Evolutionary conservation across 2,797 vertebrate species (phyloP), one percentile per base, ranked within the genome.

Genomic region (Falco columbarius): DNA sequence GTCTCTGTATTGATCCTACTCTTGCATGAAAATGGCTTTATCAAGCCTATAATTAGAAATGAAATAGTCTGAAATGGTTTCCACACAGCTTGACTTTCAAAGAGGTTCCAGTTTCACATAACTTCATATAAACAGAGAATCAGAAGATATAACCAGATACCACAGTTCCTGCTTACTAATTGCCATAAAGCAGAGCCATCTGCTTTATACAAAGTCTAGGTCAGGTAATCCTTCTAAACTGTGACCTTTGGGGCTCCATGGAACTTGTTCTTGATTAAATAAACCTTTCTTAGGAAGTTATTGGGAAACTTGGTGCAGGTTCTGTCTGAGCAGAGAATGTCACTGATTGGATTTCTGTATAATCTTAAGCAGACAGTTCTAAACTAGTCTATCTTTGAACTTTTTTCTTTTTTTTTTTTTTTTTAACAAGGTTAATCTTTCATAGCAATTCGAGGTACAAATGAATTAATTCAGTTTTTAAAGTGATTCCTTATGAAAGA

Each of bases 41-140:
- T 97, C 95, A 96, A 96, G 95, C 94, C 97, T 98, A 65, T 98
- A 97, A 98, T 98, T 98, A 98, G 97, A 98, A 97, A 96, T 97
- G 97, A 98, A 98, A 98, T 97, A 96, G 95, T 97, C 96, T 97
- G 93, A 98, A 98, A 98, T 97, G 89, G 89, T 96, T 98, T 98
- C 97, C 96, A 97, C 96, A 92, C 55, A 83, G 91, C 91, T 95
- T 97, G 92, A 61, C 91, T 98, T 98, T 98, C 97, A 98, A 98
- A 98, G 98, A 94, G 89, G 93, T 97, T 98, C 96, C 95, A 96
- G 97, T 98, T 98, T 97, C 97, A 95, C 93, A 84, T 96, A 97
- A 96, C 92, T 97, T 98, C 94, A 86, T 96, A 97, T 97, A 98
- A 98, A 98, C 97, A 97, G 94, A 96, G 92, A 98, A 98, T 98